Percentiles rank a stretch among this genome's conserved stretches.
These are phyloP conservation scores for Tonatia bakeri DNA, from an alignment of 2,113 vertebrate genomes.

Conservation along the genomic window DNA sequence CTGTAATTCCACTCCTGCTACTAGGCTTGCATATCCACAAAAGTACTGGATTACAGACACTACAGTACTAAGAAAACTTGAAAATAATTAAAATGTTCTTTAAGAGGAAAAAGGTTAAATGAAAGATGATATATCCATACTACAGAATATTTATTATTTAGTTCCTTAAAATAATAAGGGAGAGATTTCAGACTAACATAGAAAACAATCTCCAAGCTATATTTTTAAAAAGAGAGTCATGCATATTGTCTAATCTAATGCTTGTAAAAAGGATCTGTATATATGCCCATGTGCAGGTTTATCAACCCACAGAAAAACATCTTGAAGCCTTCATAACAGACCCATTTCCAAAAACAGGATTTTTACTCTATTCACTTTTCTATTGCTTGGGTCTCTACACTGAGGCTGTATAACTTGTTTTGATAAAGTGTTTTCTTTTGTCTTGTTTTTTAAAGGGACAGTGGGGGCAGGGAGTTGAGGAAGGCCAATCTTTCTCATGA, in stretches of 20 bases:
- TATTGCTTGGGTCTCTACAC: neutral
- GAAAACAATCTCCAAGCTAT: neutral
- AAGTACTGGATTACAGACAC: neutral
- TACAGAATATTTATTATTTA: neutral
- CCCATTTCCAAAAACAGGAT: neutral
- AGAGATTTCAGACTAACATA: neutral
- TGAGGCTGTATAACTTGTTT: neutral
- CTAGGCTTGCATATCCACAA: neutral
- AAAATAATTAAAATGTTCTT: neutral
- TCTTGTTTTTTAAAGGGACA: neutral
- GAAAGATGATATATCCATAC: neutral
- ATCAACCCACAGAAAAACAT: neutral
- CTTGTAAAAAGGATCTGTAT: accelerated
- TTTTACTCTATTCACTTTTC: neutral
- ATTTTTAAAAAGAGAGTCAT: neutral
- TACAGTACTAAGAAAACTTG: neutral
- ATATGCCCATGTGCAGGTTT: no score
- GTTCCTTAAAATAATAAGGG: neutral
- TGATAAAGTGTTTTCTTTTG: neutral
- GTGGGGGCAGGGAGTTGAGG: neutral
- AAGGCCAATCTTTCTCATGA: neutral
- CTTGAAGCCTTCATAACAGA: neutral
- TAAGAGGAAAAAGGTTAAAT: neutral
- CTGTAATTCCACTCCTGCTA: neutral
- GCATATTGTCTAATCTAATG: accelerated